Conservation (phyloP, 1,140 invertebrate species). For the Glomeris maerens region DNA sequence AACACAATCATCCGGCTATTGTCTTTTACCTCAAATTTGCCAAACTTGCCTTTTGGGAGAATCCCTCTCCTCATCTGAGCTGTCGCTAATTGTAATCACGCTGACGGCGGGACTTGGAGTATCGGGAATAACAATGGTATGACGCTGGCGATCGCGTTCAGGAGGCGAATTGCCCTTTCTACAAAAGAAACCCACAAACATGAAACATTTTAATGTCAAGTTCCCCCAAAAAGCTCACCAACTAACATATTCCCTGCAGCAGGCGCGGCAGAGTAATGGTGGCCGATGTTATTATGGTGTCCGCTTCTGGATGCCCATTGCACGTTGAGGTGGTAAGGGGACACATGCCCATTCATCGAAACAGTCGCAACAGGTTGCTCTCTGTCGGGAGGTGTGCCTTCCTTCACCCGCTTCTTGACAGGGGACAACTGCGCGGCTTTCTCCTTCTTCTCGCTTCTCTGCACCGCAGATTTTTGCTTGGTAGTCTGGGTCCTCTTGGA, state of each 20-base stretch:
- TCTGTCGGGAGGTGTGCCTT: conserved; percentile 68
- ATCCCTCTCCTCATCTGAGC: conserved; percentile 62
- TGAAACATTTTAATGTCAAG: neutral
- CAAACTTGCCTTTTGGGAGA: conserved; percentile 9
- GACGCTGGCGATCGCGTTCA: conserved; percentile 28
- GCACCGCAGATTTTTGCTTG: conserved; percentile 12
- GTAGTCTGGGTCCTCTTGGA: conserved; percentile 13
- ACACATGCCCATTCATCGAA: conserved; percentile 21
- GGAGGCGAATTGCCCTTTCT: conserved; percentile 1
- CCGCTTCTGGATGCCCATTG: too few relatives aligned
- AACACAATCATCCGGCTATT: conserved; percentile 4
- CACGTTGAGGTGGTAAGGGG: conserved; percentile 5
- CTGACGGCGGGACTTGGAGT: conserved; percentile 83
- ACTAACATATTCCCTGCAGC: too few relatives aligned
- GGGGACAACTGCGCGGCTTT: conserved; percentile 74
- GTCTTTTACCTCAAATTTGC: neutral
- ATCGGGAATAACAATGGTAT: conserved; percentile 75
- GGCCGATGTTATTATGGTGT: too few relatives aligned
- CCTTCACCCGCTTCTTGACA: conserved; percentile 95
- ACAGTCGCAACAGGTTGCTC: too few relatives aligned
- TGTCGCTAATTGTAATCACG: conserved; percentile 91
- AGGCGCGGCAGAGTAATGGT: too few relatives aligned
- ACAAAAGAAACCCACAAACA: neutral
- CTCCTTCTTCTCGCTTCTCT: conserved; percentile 59
- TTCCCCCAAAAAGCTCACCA: neutral